phyloP scores from a whole-genome alignment of 2,888 invertebrate genomes.

The Achlya flavicornis region DNA sequence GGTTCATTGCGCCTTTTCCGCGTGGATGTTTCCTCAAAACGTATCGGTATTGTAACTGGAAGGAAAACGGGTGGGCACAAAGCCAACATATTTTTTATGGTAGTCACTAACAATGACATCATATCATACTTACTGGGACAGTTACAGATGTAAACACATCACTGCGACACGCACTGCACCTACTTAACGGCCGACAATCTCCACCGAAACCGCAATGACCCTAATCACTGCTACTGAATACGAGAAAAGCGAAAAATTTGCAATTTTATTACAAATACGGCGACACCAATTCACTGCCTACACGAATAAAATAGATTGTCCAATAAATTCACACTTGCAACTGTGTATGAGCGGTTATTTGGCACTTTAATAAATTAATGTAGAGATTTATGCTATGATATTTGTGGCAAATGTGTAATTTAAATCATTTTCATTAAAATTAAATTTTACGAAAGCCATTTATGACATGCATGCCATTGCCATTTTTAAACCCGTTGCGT shows the following conservation, averaged over 20 bases:
- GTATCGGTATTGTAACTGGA: slow-evolving; percentile 66
- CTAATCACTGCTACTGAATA: slow-evolving; percentile 45
- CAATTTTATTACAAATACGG: slow-evolving; percentile 61
- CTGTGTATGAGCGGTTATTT: slow-evolving; percentile 43
- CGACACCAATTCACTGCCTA: slow-evolving; percentile 74
- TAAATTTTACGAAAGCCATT: slow-evolving; percentile 63
- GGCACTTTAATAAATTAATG: slow-evolving; percentile 46
- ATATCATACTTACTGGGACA: slow-evolving; percentile 73
- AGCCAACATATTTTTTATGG: slow-evolving; percentile 81
- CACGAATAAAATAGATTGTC: slow-evolving; percentile 61
- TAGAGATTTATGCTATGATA: slow-evolving; percentile 34
- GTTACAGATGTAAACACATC: slow-evolving; percentile 82
- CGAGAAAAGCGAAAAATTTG: slow-evolving; percentile 49
- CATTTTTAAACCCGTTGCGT: slow-evolving; percentile 70
- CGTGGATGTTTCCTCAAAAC: slow-evolving; percentile 68
- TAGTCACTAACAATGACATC: slow-evolving; percentile 77
- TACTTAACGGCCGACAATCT: slow-evolving; percentile 47
- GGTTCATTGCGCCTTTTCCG: slow-evolving; percentile 67
- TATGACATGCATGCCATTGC: slow-evolving; percentile 81
- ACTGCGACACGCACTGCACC: slow-evolving; percentile 58
- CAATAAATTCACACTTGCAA: slow-evolving; percentile 43
- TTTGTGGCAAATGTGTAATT: slow-evolving; percentile 45
- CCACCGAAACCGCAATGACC: slow-evolving; percentile 37
- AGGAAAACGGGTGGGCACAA: slow-evolving; percentile 82
- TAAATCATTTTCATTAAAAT: slow-evolving; percentile 62